Conservation (phyloP, 1,140 invertebrate species). For the Danaus plexippus region DNA sequence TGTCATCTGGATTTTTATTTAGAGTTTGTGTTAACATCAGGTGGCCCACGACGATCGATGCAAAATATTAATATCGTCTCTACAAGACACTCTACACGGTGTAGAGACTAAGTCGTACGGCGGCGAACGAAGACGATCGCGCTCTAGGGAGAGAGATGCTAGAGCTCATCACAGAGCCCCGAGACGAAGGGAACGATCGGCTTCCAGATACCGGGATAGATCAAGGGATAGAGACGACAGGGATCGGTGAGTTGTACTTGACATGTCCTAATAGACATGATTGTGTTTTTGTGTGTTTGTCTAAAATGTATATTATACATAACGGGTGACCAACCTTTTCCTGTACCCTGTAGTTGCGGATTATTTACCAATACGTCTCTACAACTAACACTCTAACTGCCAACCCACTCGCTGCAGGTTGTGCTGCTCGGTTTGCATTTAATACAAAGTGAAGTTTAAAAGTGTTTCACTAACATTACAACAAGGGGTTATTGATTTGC, state of each 20-base stretch:
- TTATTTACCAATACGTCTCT: too few species aligned
- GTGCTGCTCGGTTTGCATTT: too few species aligned
- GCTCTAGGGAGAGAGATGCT: slow-evolving; percentile 86
- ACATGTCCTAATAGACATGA: not conserved
- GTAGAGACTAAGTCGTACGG: slow-evolving; percentile 98
- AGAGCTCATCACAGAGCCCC: slow-evolving; percentile 78
- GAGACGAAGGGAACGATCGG: slow-evolving; percentile 82
- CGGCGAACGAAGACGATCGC: slow-evolving; percentile 77
- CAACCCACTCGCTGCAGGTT: too few species aligned
- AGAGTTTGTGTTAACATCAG: slow-evolving; percentile 21
- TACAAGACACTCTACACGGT: slow-evolving; percentile 96
- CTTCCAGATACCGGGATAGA: slow-evolving; percentile 84
- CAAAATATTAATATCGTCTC: slow-evolving; percentile 96
- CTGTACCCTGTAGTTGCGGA: too few species aligned
- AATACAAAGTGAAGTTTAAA: not conserved
- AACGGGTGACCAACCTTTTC: too few species aligned
- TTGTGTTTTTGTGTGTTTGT: too few species aligned
- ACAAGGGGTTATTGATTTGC: not conserved
- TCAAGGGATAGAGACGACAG: slow-evolving; percentile 78
- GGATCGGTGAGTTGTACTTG: slow-evolving; percentile 59
- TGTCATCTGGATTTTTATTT: too few species aligned
- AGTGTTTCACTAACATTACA: not conserved
- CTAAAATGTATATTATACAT: too few species aligned
- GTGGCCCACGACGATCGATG: slow-evolving; percentile 97
- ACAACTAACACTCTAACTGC: too few species aligned